Base-by-base conservation (phyloP, 1,140 invertebrate species). In the Sarcophaga peregrina region DNA sequence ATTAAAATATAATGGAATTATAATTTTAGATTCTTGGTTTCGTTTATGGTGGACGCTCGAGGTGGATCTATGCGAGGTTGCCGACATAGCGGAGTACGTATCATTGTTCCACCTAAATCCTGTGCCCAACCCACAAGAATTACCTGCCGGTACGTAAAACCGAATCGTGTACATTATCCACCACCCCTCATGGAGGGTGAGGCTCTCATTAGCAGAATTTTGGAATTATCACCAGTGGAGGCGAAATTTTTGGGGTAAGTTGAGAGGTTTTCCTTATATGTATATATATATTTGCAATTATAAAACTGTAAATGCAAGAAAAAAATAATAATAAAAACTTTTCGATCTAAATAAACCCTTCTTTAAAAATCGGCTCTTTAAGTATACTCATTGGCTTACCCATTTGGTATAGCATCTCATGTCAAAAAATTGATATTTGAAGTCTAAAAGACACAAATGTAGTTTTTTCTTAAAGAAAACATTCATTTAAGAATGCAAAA, bases 161-260 rank as follows among this genome's bases (percentile, higher is more conserved):
- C 97, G 80, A 98, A 97, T 87, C 96, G 98, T 86, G 94, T 99
- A 72, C 93, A 95, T 25, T 97, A 98, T 92, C 98, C 98, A 85
- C 98, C 98, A 10, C 98, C 98, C 0, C 91, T 99, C 46, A 99
- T 99, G 96, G 99, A 99, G 90, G 98, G 98, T 3, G 99, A 99
- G 91, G 98, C 98, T 9, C 92, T 99, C 17, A 98, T 98, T 0
- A 97, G 97, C 83, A 93, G 99, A 84, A 96, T 99, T 54, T 92
- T 99, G 54, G 98, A 99, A 91, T 95, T 99, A 93, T 98, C 98
- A 82, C 99, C 99, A 10, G 95, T 98, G 17, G 95, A 96, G 82
- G 97, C 96, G n/a, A 98, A 98, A 90, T 99, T 99, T 91, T 93
- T 99, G 85, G 98, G 98, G 89, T 90, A 85, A 68, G 45, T 76